Conservation (phyloP, 2,797 vertebrate genomes). For the Zenarchopterus dispar region DNA sequence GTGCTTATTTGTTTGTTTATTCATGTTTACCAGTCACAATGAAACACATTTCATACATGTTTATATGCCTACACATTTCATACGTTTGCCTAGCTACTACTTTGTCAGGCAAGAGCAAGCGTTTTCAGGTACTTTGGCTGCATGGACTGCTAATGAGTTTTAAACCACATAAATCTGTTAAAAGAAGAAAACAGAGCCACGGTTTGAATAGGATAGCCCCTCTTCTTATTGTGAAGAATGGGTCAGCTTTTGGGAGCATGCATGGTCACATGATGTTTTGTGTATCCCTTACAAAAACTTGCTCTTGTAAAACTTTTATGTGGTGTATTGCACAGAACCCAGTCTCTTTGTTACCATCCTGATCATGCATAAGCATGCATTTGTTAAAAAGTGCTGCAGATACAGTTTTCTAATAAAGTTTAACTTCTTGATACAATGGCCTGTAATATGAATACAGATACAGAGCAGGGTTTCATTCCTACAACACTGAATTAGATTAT, state of each 20-base stretch:
- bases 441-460: too few species aligned
- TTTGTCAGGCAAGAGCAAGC: constrained; percentile 13
- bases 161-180: constrained; percentile 73
- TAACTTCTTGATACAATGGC: too few species aligned
- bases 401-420: too few species aligned
- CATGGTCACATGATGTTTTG: constrained; percentile 67
- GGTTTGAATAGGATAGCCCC: constrained; percentile 56
- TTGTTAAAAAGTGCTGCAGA: too few species aligned
- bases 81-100: too few species aligned
- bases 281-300: constrained; percentile 28
- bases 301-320: neutral
- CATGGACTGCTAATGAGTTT: constrained; percentile 72
- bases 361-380: too few species aligned
- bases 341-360: too few species aligned
- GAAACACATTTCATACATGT: neutral
- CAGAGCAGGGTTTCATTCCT: too few species aligned
- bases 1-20: neutral
- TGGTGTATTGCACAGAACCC: too few species aligned
- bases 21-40: neutral
- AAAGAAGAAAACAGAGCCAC: constrained; percentile 46
- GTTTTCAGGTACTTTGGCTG: constrained; percentile 38
- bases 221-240: constrained; percentile 62
- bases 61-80: too few species aligned
- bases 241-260: constrained; percentile 53
- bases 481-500: too few species aligned